A percentile compares a stretch with the other conserved stretches of the same genome.
These are phyloP conservation scores for Bombus confusus DNA, from an alignment of 1,140 invertebrate genomes.

Conservation along the genomic window DNA sequence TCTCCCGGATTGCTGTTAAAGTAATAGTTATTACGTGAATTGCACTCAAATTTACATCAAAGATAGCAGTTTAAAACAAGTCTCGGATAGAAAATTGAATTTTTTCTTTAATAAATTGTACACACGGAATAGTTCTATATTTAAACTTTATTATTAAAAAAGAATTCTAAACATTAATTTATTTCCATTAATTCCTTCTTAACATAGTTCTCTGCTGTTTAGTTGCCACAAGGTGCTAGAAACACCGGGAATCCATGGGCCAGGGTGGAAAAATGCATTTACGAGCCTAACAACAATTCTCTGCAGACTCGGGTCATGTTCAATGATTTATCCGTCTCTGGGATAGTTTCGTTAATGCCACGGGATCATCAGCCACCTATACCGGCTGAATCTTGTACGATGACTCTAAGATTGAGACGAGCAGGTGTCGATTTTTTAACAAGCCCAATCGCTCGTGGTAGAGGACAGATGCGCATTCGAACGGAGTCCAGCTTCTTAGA, in stretches of 20 bases:
- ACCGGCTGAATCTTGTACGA: constrained; percentile 86
- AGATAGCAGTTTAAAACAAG: background rate
- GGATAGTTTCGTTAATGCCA: constrained; percentile 85
- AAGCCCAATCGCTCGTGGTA: constrained; percentile 82
- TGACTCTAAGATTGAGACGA: constrained; percentile 89
- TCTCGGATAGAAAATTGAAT: background rate
- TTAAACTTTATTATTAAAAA: background rate
- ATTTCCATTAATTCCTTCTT: too few relatives aligned
- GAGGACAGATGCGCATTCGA: constrained; percentile 88
- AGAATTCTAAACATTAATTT: background rate
- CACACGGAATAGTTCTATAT: background rate
- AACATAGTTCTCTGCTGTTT: background rate
- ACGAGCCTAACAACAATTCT: constrained; percentile 88
- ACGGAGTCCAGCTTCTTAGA: constrained; percentile 92
- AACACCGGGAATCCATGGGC: constrained; percentile 75
- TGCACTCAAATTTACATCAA: background rate
- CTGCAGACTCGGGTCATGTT: constrained; percentile 89
- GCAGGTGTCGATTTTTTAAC: constrained; percentile 89
- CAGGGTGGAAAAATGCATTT: constrained; percentile 87
- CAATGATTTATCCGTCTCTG: constrained; percentile 90
- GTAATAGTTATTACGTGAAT: constrained; percentile 63
- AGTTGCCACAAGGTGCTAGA: constrained; percentile 54
- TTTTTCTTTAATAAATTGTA: background rate
- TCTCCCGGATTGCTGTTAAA: constrained; percentile 77
- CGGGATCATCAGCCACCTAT: constrained; percentile 72